Evolutionary conservation across 2,113 vertebrate species (phyloP), one percentile per base, ranked within the genome.

Genomic region (Zapus hudsonius): DNA sequence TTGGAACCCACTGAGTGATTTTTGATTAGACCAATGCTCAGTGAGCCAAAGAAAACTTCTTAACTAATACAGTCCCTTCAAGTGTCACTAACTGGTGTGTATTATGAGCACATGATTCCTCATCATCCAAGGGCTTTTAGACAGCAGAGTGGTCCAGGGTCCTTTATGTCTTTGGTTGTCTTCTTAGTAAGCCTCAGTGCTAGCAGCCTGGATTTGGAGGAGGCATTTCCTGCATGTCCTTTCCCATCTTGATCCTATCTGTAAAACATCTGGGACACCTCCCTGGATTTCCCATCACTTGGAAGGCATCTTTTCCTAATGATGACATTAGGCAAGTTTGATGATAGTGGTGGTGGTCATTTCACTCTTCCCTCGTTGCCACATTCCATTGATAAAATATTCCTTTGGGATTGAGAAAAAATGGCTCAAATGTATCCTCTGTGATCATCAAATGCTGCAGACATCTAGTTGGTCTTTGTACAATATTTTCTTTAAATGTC

Each of bases 251-350:
- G 23, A 70, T 85, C 4, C 9, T 42, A 86, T 83, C 84, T 95
- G 44, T 89, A 97, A 95, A 78, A 83, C 44, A 91, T 88, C 67
- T 91, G 78, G 7, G 63, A 92, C 66, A 90, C 90, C 29, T 90
- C 86, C 61, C 75, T 83, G 87, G 55, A 84, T 79, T 76, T 95
- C 83, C 84, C 33, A 76, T 67, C 10, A 63, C 66, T 73, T 80
- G 25, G 12, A 67, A 93, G 55, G 11, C 17, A 63, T 22, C 61
- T 44, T 87, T 95, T 67, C 38, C 70, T 63, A 89, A 89, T 83
- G 72, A 40, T 10, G 93, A 72, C 29, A 83, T 13, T 61, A 52
- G 40, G n/a, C 40, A 87, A 91, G 22, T 84, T 92, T 89, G 61
- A 40, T 90, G 19, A 91, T 84, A 57, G 64, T 66, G 80, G 64